These are phyloP conservation scores for Eupithecia pulchellata DNA, from an alignment of 2,888 invertebrate genomes.

Conservation along the genomic window DNA sequence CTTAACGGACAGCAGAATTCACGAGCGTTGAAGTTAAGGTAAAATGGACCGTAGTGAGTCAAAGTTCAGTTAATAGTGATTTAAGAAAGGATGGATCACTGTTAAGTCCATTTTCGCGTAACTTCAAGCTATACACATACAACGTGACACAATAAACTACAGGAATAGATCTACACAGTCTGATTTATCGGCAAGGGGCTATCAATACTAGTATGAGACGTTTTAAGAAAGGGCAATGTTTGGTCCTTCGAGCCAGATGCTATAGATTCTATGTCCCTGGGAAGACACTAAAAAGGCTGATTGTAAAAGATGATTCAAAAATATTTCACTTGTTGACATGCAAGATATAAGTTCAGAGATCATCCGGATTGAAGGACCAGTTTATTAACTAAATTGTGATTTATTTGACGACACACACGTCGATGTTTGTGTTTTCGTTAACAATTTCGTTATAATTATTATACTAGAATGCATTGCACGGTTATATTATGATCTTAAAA, in stretches of 20 bases:
- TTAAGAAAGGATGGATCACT: not conserved
- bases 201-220: slow-evolving; percentile 56
- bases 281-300: not conserved
- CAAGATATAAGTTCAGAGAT: not conserved
- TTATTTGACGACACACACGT: not conserved
- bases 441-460: slow-evolving; percentile 41
- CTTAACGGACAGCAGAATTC: slow-evolving; percentile 75
- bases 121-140: slow-evolving; percentile 52
- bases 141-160: slow-evolving; percentile 66
- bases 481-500: slow-evolving; percentile 8
- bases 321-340: not conserved
- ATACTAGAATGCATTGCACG: slow-evolving; percentile 46
- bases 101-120: slow-evolving; percentile 10
- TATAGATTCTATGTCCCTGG: not conserved
- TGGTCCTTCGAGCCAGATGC: slow-evolving; percentile 35
- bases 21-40: slow-evolving; percentile 45
- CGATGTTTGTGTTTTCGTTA: slow-evolving; percentile 8
- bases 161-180: slow-evolving; percentile 74
- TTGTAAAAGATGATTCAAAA: not conserved
- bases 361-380: slow-evolving; percentile 18
- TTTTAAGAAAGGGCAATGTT: not conserved
- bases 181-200: slow-evolving; percentile 68
- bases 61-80: not conserved
- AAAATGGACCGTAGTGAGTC: slow-evolving; percentile 5
- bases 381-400: not conserved